phyloP scores from a whole-genome alignment of 2,797 vertebrate genomes.

The Lepilemur ruficaudatus region DNA sequence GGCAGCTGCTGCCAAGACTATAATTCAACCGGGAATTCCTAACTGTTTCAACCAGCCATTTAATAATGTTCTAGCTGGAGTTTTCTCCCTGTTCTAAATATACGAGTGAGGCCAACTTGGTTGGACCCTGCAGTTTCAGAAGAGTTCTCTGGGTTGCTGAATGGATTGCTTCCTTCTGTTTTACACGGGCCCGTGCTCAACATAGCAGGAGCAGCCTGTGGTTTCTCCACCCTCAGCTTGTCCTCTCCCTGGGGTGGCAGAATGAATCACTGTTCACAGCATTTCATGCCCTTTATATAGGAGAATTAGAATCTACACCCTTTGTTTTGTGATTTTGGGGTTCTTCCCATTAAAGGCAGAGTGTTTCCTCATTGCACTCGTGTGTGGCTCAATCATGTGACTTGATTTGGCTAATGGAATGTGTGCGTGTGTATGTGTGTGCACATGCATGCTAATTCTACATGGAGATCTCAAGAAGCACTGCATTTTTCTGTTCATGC shows the following conservation, averaged over 20 bases:
- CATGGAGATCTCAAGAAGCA: neutral
- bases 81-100: conserved; percentile 65
- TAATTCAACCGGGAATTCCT: conserved; percentile 59
- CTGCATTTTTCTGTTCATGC: neutral
- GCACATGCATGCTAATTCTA: neutral
- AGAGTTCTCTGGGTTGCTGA: neutral
- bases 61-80: conserved; percentile 67
- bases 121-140: neutral
- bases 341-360: neutral
- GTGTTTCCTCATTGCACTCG: neutral
- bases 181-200: neutral
- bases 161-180: conserved; percentile 53
- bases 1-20: conserved; percentile 70
- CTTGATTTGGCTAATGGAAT: neutral
- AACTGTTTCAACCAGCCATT: conserved; percentile 74
- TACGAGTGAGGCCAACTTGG: conserved; percentile 54
- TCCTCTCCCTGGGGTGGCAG: neutral
- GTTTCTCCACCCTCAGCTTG: conserved; percentile 38
- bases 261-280: neutral
- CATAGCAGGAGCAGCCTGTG: neutral
- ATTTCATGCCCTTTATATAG: neutral
- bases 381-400: neutral
- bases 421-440: neutral
- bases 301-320: neutral
- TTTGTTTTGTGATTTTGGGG: neutral